Conservation (phyloP, 2,888 invertebrate genomes). For the Calameuta pallipes region DNA sequence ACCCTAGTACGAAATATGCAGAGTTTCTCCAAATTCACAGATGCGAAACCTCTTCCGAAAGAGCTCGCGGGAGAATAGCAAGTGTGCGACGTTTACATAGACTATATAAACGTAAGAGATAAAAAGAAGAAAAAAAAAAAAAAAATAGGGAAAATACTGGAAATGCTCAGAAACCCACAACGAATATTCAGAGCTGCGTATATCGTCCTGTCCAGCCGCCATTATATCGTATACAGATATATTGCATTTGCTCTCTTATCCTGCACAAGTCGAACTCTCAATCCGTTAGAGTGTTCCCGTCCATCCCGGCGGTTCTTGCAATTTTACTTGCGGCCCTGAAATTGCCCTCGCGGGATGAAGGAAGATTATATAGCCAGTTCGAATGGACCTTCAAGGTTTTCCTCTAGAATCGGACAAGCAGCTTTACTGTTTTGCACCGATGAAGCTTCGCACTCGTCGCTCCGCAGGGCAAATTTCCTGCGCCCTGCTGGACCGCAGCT, state of each 20-base stretch:
- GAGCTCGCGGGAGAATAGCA: not conserved
- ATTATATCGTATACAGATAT: not conserved
- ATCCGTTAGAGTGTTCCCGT: constrained; percentile 1
- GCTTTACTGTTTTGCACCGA: not conserved
- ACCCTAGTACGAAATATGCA: not conserved
- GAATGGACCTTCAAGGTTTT: not conserved
- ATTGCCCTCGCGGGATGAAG: not conserved
- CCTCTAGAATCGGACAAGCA: not conserved
- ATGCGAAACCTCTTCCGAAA: not conserved
- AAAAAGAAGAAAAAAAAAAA: constrained; percentile 12
- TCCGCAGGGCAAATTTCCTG: not conserved
- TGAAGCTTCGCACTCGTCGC: not conserved
- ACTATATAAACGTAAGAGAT: not conserved
- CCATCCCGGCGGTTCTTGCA: not conserved
- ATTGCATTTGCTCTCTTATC: not conserved
- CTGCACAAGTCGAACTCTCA: not conserved
- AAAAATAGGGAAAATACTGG: constrained; percentile 11
- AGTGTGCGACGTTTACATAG: too few relatives aligned
- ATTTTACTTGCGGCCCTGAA: not conserved
- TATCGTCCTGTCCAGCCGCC: not conserved
- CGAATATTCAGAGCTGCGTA: not conserved
- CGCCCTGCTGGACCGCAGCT: too few relatives aligned
- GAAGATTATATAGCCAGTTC: not conserved
- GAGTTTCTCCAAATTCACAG: not conserved
- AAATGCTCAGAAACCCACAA: not conserved